Evolutionary conservation across 2,113 vertebrate species (phyloP).

Genomic region (Podilymbus podiceps): DNA sequence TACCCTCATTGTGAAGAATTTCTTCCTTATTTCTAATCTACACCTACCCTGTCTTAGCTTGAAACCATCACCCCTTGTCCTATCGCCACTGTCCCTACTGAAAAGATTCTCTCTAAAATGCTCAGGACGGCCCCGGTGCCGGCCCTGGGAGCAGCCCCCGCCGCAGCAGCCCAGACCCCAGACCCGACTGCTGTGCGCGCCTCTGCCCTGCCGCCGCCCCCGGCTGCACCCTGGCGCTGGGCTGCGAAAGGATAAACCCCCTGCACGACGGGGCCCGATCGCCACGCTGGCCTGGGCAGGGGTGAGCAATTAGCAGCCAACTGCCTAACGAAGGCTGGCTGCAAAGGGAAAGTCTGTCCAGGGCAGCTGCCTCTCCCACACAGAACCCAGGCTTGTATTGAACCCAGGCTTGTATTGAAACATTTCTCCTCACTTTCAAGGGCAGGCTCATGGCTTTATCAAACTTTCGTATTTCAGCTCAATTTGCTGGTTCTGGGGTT

Average conservation of each 20-base stretch:
- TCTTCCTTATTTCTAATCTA: too few species aligned
- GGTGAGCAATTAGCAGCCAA: neutral
- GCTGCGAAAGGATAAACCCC: neutral
- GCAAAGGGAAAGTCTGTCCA: neutral
- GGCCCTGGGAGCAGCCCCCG: neutral
- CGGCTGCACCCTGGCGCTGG: neutral
- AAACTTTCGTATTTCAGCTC: neutral
- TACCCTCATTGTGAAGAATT: too few species aligned
- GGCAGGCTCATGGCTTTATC: neutral
- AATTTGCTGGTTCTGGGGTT: neutral
- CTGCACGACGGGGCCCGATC: fast-evolving
- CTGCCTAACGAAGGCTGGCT: neutral
- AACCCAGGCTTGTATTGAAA: neutral
- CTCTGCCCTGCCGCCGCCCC: neutral
- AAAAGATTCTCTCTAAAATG: too few species aligned
- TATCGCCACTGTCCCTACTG: too few species aligned
- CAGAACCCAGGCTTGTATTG: fast-evolving
- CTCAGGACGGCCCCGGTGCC: too few species aligned
- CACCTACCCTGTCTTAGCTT: too few species aligned
- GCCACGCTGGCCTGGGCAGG: too few species aligned
- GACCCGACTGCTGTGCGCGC: fast-evolving
- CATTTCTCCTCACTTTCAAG: fast-evolving
- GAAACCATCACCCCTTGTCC: too few species aligned
- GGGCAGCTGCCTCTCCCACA: neutral
- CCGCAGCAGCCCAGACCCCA: neutral